These are phyloP conservation scores for Baronia brevicornis DNA, from an alignment of 2,888 invertebrate genomes.

Conservation along the genomic window DNA sequence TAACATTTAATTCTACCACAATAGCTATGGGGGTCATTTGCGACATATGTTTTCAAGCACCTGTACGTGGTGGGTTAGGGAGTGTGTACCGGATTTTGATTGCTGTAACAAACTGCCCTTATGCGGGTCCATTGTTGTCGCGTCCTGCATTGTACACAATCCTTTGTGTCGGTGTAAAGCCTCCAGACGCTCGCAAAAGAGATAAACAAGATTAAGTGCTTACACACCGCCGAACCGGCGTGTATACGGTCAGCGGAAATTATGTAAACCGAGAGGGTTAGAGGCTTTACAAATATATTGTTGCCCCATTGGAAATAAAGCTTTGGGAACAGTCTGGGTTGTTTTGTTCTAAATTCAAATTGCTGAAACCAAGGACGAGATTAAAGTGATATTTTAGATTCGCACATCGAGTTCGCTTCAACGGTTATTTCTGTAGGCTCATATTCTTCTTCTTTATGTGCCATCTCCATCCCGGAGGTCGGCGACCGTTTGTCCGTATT, in stretches of 20 bases:
- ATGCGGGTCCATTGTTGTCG: constrained; percentile 58
- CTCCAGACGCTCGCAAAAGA: constrained; percentile 30
- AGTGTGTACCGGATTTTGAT: constrained; percentile 23
- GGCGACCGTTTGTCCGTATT: too few species aligned
- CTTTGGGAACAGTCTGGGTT: too few species aligned
- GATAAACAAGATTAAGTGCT: constrained; percentile 50
- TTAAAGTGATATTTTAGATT: too few species aligned
- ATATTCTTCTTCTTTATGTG: too few species aligned
- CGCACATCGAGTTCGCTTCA: too few species aligned
- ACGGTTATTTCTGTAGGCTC: too few species aligned
- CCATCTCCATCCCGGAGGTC: too few species aligned
- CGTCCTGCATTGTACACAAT: constrained; percentile 26
- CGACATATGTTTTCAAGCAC: constrained; percentile 11
- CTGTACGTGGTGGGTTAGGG: constrained; percentile 12
- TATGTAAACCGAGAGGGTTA: constrained; percentile 35
- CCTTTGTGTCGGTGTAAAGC: constrained; percentile 2
- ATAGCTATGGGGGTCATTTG: constrained; percentile 11
- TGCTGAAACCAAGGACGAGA: too few species aligned
- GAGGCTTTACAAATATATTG: constrained; percentile 38
- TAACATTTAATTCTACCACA: constrained; percentile 5
- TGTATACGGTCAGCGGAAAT: constrained; percentile 39
- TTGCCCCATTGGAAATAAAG: constrained; percentile 41
- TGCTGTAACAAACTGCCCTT: constrained; percentile 34
- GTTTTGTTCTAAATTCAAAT: too few species aligned
- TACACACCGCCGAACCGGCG: constrained; percentile 32